phyloP scores from a whole-genome alignment of 92 coral and sea anemone genomes.

The Chrysogorgia sp. region DNA sequence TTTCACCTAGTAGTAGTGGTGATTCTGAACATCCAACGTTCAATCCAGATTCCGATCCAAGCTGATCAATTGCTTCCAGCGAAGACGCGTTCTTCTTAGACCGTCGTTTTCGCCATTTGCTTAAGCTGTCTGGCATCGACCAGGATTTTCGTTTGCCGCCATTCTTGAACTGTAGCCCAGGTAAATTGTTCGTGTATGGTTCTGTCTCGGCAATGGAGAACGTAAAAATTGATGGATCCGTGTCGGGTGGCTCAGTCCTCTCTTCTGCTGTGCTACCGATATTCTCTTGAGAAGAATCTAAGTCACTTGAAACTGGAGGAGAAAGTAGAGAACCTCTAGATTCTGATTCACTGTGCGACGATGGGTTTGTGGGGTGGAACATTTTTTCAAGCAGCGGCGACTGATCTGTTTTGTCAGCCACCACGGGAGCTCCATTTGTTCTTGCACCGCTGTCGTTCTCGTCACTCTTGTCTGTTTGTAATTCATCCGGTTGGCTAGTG shows the following conservation, averaged over 20 bases:
- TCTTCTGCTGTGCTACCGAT: no score
- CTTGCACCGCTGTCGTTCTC: no score
- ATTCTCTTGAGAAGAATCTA: no score
- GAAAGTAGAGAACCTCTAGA: no score
- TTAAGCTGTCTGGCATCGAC: slow-evolving; percentile 6
- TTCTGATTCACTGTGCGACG: no score
- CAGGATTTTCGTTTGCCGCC: background rate
- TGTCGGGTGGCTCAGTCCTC: no score
- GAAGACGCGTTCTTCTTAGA: slow-evolving; percentile 20
- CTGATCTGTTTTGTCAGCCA: background rate
- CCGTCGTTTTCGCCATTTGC: slow-evolving; percentile 14
- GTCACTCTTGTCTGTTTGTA: no score
- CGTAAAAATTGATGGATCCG: background rate
- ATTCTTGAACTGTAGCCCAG: background rate
- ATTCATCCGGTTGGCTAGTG: background rate
- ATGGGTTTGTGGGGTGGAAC: no score
- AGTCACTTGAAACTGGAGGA: no score
- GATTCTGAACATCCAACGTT: background rate
- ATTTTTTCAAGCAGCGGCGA: no score
- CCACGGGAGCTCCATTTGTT: no score
- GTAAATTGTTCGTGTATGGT: background rate
- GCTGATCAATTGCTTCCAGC: background rate
- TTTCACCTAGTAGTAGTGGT: background rate
- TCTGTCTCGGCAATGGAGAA: background rate
- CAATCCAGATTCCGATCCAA: slow-evolving; percentile 8